Base-by-base conservation (phyloP, 2,113 vertebrate genomes). In the Zosterops japonicus region DNA sequence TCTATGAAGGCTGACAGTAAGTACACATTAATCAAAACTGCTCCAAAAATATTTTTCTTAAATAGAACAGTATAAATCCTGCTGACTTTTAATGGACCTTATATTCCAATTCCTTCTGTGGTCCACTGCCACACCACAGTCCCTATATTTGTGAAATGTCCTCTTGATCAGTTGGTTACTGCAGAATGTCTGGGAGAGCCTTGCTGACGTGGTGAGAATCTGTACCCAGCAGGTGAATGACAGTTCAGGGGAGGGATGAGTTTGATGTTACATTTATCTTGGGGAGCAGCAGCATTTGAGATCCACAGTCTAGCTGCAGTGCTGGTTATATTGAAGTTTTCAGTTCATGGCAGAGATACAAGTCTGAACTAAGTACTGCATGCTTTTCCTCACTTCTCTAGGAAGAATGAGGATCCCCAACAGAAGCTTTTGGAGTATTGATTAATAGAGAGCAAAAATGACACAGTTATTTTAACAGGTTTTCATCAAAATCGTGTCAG, bases 31-130 rank as follows among this genome's bases (percentile, higher is more conserved):
- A 55, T 83, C 13, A 63, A 71, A 77, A 55, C 13, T 23, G 24
- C 50, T 80, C 50, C 10, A 35, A 84, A 56, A 20, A 5, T 33
- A 15, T 57, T 80, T 60, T 92, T 42, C 35, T 53, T 16, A 24
- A 61, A 46, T 36, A n/a, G 16, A 77, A 13, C 24, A 61, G 7
- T 59, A 52, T 0, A 0, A 86, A 55, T 74, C 21, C 24, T 29
- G 21, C 16, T 50, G n/a, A 35, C n/a, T 79, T 87, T 39, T 65
- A 55, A 2, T 77, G 31, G 25, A 31, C 24, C 11, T 76, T 69
- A 12, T 33, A 56, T 85, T 79, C 46, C 11, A 28, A 0, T 75
- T 83, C 33, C 8, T 85, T 80, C 53, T 71, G 50, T 84, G 60
- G 64, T 50, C 44, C 20, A 10, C 9, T 64, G 50, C 22, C 11